phyloP scores from a whole-genome alignment of 2,888 invertebrate genomes.

The Melangyna quadrimaculata region DNA sequence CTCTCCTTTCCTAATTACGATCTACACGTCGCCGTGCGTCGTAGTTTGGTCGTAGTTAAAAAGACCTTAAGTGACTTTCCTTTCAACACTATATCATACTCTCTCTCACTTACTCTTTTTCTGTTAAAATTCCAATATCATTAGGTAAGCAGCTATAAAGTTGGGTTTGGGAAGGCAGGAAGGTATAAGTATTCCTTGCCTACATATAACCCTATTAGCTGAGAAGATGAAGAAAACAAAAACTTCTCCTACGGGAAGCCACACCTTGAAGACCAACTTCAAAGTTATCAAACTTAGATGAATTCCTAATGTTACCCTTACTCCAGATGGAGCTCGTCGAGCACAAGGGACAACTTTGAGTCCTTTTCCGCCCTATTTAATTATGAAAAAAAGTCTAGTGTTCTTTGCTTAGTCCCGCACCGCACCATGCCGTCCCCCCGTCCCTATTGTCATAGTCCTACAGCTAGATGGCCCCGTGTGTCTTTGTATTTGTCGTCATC shows the following conservation, averaged over 20 bases:
- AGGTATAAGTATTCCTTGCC: not conserved
- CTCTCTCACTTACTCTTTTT: not conserved
- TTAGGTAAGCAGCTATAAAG: not conserved
- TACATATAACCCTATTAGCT: not conserved
- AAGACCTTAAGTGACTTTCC: constrained; percentile 49
- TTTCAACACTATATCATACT: constrained; percentile 12
- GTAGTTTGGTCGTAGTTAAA: too few species aligned
- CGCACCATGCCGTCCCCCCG: too few species aligned
- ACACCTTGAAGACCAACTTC: constrained; percentile 47
- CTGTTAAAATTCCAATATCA: constrained; percentile 34
- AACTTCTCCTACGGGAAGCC: constrained; percentile 29
- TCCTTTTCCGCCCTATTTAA: constrained; percentile 46
- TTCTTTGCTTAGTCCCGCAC: not conserved
- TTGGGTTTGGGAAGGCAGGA: not conserved
- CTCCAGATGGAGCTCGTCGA: not conserved
- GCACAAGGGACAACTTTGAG: constrained; percentile 32
- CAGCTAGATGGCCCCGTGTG: not conserved
- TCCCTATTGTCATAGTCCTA: not conserved
- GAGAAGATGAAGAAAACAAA: not conserved
- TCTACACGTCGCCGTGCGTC: too few species aligned
- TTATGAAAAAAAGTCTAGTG: constrained; percentile 40
- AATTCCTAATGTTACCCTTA: constrained; percentile 44
- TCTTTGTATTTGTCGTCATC: not conserved
- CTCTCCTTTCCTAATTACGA: constrained; percentile 50
- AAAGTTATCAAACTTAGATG: constrained; percentile 63